These are phyloP conservation scores for Meta bourneti DNA, from an alignment of 2,888 invertebrate species.

Conservation along the genomic window DNA sequence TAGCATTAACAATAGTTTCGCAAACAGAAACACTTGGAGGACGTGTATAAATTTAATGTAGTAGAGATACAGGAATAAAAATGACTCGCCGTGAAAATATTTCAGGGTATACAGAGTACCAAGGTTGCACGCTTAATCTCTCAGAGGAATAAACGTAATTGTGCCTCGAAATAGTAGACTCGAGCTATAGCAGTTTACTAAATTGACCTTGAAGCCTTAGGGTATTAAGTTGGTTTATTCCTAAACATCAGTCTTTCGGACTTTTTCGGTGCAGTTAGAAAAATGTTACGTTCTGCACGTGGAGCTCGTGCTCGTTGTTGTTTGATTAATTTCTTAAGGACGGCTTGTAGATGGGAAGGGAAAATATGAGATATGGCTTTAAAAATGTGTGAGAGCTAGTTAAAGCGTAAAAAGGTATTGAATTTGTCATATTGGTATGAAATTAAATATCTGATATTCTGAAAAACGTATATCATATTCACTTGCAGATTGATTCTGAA, in stretches of 20 bases:
- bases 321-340: not conserved
- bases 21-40: not conserved
- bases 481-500: too few species aligned
- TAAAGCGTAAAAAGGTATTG: too few species aligned
- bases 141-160: slow-evolving; percentile 37
- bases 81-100: slow-evolving; percentile 33
- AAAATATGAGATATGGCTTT: too few species aligned
- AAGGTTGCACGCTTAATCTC: slow-evolving; percentile 43
- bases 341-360: not conserved
- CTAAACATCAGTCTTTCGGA: slow-evolving; percentile 58
- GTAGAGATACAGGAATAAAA: slow-evolving; percentile 27
- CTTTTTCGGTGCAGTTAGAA: slow-evolving; percentile 9
- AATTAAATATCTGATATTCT: too few species aligned
- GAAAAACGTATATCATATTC: too few species aligned
- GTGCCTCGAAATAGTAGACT: slow-evolving; percentile 18
- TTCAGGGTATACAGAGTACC: slow-evolving; percentile 40
- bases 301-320: not conserved
- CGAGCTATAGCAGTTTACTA: slow-evolving; percentile 30
- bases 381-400: too few species aligned
- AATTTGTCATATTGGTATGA: too few species aligned
- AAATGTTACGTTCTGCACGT: slow-evolving; percentile 9
- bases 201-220: slow-evolving; percentile 66
- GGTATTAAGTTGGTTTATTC: slow-evolving; percentile 52
- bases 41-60: slow-evolving; percentile 1
- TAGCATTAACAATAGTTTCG: too few species aligned